A percentile compares a stretch with the other conserved stretches of the same genome.
Evolutionary conservation across 1,140 invertebrate genomes (phyloP).

Genomic region (Marisa cornuarietis): DNA sequence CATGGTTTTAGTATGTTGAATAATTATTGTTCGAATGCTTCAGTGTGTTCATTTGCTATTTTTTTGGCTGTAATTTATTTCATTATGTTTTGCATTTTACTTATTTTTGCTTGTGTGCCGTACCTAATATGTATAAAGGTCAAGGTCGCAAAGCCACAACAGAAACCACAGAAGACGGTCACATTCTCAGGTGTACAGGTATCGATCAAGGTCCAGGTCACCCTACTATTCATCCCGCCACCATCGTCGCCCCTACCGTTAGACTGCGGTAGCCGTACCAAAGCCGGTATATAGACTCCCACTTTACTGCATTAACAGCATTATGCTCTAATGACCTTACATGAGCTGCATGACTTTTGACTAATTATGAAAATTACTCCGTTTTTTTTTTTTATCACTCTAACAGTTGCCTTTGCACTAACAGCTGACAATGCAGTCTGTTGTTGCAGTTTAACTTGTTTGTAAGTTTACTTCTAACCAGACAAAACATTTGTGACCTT

Average conservation of each 20-base stretch:
- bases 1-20: too few relatives aligned
- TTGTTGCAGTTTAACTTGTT: too few relatives aligned
- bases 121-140: slow-evolving; percentile 9
- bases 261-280: not conserved
- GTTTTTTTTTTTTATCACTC: too few relatives aligned
- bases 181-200: slow-evolving; percentile 20
- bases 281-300: not conserved
- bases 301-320: too few relatives aligned
- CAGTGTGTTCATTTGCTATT: not conserved
- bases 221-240: slow-evolving; percentile 10
- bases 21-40: too few relatives aligned
- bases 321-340: too few relatives aligned
- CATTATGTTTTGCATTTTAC: slow-evolving; percentile 23
- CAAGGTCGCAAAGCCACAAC: slow-evolving; percentile 11
- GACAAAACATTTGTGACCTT: too few relatives aligned
- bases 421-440: too few relatives aligned
- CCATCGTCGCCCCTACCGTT: not conserved
- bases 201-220: slow-evolving; percentile 18
- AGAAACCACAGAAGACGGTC: slow-evolving; percentile 7
- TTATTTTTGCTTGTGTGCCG: slow-evolving; percentile 29
- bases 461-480: too few relatives aligned
- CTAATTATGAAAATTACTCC: too few relatives aligned
- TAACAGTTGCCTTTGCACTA: too few relatives aligned
- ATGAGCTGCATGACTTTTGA: too few relatives aligned
- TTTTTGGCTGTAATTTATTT: not conserved